phyloP scores from a whole-genome alignment of 2,888 invertebrate species.

The Nomada lathburiana region DNA sequence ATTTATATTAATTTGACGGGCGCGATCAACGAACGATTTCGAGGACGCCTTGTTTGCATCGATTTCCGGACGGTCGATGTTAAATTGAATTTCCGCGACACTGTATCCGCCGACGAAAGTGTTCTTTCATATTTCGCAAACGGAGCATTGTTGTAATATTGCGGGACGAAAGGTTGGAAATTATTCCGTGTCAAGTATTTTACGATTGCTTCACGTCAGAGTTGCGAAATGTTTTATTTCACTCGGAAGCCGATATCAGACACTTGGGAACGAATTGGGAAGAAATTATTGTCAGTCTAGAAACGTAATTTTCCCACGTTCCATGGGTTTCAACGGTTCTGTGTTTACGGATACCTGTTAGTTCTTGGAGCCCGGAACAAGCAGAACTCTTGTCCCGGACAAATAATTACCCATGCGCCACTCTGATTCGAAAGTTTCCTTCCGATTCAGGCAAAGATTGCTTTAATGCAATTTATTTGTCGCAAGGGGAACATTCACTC shows the following conservation, averaged over 20 bases:
- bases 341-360: constrained; percentile 4
- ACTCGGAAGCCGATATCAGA: no score
- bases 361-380: constrained; percentile 10
- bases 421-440: neutral
- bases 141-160: no score
- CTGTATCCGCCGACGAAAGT: no score
- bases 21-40: neutral
- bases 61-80: neutral
- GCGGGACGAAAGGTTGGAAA: no score
- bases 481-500: constrained; percentile 10
- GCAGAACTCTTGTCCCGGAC: neutral
- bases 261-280: no score
- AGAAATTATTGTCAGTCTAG: no score
- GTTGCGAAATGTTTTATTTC: no score
- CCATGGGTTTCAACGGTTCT: neutral
- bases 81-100: no score
- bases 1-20: constrained; percentile 1
- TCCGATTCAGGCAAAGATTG: constrained; percentile 6
- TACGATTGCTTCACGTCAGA: no score
- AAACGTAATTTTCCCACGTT: neutral
- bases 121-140: no score
- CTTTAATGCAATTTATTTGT: constrained; percentile 13
- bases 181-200: no score
- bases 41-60: neutral
- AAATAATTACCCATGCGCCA: constrained; percentile 4